Evolutionary conservation across 2,113 vertebrate species (phyloP).

Genomic region (Varanus komodoensis): DNA sequence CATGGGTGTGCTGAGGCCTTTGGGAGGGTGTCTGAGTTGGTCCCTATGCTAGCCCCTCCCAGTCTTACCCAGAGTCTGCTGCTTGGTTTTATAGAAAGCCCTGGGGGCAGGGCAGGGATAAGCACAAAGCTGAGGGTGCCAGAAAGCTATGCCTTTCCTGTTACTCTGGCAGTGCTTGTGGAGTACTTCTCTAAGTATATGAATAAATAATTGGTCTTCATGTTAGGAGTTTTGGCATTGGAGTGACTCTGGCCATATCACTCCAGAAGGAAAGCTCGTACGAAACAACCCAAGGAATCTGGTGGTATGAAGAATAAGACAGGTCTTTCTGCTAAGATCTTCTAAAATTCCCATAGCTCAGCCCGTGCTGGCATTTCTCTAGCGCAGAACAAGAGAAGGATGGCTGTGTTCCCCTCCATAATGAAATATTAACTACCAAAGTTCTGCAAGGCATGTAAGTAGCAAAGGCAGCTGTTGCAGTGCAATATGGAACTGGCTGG

Average conservation of each 20-base stretch:
- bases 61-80: background rate
- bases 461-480: background rate
- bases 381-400: background rate
- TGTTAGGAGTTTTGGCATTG: background rate
- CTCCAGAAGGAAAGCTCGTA: background rate
- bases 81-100: background rate
- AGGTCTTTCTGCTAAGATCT: background rate
- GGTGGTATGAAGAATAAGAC: background rate
- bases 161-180: background rate
- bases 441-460: background rate
- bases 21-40: no score
- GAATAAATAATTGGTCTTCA: background rate
- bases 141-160: background rate
- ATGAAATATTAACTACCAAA: background rate
- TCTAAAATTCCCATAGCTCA: background rate
- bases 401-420: background rate
- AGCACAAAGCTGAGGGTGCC: background rate
- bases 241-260: background rate
- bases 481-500: background rate
- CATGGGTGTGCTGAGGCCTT: background rate
- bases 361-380: background rate
- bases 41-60: background rate
- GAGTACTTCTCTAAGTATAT: background rate
- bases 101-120: no score
- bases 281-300: background rate